Base-by-base conservation (phyloP, 2,888 invertebrate genomes). In the Tenthredo notha region DNA sequence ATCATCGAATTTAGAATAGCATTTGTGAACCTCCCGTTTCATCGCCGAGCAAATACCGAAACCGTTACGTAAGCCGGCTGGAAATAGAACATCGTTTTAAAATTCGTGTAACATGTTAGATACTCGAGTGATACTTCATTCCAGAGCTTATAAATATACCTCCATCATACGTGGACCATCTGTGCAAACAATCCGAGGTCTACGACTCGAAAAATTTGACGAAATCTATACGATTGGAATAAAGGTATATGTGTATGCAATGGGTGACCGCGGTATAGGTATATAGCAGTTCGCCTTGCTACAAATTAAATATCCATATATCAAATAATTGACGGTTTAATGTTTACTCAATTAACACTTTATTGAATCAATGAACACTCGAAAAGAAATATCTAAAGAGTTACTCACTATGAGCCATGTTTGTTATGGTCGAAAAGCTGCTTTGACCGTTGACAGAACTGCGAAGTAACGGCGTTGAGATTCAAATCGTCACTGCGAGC, bases 321-420 rank as follows among this genome's bases (percentile, higher is more conserved):
- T 25, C 29, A 25, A 50, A 15, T 15, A 40, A 47, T 75, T 75
- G 2, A 47, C 75, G 29, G 2, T 25, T 1, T 40, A 40, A 37
- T 10, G 40, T 58, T 29, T 37, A 61, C 21, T 61, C 2, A 40
- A 61, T 50, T 37, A 80, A 40, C 80, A 83, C 83, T 65, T 83
- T 70, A 29, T 50, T 21, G 10, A 70, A 61, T 67, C 43, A 47
- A 70, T 83, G 70, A 83, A 33, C 83, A 83, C 83, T 83, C 47
- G 67, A 10, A 12, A n/a, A 29, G 29, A 10, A 65, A 83, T 40
- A 47, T 33, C 15, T 83, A 0, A 40, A 67, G 47, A 83, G 18
- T 83, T 83, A 83, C 83, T 83, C 83, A 83, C 83, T 83, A 47
- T 83, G 83, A 54, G 83, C 83, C 83, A 83, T 83, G 83, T 83